phyloP scores from a whole-genome alignment of 2,113 vertebrate species.

The Oophaga pumilio region DNA sequence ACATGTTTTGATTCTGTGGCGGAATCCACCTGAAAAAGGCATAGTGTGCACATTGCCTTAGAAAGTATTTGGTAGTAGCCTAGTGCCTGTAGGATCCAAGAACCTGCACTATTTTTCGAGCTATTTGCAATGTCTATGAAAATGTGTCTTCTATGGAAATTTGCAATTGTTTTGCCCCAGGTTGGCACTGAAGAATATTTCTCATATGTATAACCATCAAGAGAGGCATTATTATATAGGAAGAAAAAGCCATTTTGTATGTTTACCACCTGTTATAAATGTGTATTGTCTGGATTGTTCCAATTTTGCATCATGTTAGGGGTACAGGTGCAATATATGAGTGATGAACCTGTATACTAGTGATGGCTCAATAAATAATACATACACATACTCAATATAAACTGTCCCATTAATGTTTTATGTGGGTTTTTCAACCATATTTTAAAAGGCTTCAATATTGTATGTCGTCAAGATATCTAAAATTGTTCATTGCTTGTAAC shows the following conservation, averaged over 20 bases:
- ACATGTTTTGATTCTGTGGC: too few species aligned
- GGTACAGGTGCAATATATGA: neutral
- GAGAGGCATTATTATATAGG: slow-evolving; percentile 11
- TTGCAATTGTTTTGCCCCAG: slow-evolving; percentile 4
- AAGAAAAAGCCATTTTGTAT: slow-evolving; percentile 35
- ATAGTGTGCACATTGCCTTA: neutral
- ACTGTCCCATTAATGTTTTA: neutral
- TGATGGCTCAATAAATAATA: neutral
- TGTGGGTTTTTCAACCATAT: neutral
- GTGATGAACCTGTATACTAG: neutral
- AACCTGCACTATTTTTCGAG: neutral
- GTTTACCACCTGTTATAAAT: neutral
- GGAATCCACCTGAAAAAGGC: too few species aligned
- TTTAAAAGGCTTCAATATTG: neutral
- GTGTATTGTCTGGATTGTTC: neutral
- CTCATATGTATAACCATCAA: neutral
- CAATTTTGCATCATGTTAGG: neutral
- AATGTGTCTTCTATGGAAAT: neutral
- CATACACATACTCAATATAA: neutral
- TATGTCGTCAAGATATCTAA: neutral
- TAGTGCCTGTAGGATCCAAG: neutral
- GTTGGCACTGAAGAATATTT: slow-evolving; percentile 1
- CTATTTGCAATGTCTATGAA: neutral
- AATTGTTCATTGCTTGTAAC: neutral
- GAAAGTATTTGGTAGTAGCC: neutral